Evolutionary conservation across 2,888 invertebrate species (phyloP), one percentile per base, ranked within the genome.

Genomic region (Epinotia nisella): DNA sequence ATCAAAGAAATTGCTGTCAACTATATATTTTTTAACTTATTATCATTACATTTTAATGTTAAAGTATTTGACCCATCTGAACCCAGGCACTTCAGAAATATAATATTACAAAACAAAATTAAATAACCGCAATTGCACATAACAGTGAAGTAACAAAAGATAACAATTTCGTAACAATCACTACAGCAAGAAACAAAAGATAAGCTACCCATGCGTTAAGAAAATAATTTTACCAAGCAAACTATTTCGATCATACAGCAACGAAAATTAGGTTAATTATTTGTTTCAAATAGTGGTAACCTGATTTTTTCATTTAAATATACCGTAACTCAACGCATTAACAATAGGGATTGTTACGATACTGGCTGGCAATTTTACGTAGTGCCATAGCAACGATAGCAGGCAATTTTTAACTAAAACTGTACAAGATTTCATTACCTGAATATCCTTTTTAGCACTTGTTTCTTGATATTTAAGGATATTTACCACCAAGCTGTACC

Each of bases 141-240:
- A 64, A 69, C 41, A 53, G 62, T 73, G 62, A 68, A 64, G 73
- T 73, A 73, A 73, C 58, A 11, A 58, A 69, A 58, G 73, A 73
- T 73, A 73, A 62, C 19, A 68, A 39, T 73, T 73, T 73, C 73
- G 69, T 73, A 73, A 73, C 62, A 59, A 64, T 73, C 64, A 64
- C 62, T 68, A 72, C 24, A 64, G 62, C 68, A 73, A 64, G 73
- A 73, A 73, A 69, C 69, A 64, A 73, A 68, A 69, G 73, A 73
- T 73, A 69, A 64, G 58, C 62, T 45, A 41, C 7, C 58, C 53
- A 67, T 61, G 61, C 29, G 61, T 58, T 51, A 35, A 56, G 61
- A 72, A 68, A 71, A 55, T 24, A 58, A 58, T 7, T 24, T n/a
- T 10, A 19, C 11, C 49, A 29, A 58, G 29, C 21, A 67, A 53